A percentile compares a stretch with the other conserved stretches of the same genome.
Evolutionary conservation across 2,888 invertebrate genomes (phyloP).

Genomic region (Scaptomyza caliginosa): DNA sequence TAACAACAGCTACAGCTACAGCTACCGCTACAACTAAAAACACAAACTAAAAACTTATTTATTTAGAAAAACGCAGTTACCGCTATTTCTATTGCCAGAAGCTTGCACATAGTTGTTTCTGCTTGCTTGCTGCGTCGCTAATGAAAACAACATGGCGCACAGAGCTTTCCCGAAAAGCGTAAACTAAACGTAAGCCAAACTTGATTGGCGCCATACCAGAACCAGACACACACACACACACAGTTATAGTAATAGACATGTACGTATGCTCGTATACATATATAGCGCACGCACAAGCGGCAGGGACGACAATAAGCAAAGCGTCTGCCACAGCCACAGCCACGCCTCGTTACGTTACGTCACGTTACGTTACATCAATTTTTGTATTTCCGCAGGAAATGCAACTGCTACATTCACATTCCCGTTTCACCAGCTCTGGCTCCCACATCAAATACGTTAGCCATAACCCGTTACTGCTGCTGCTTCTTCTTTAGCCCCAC

Average conservation of each 20-base stretch:
- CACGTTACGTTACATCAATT: slow-evolving; percentile 79
- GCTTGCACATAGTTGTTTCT: slow-evolving; percentile 35
- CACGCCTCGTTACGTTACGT: slow-evolving; percentile 75
- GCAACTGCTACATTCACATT: slow-evolving; percentile 66
- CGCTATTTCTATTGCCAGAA: slow-evolving; percentile 40
- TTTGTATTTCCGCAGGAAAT: slow-evolving; percentile 78
- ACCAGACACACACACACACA: slow-evolving; percentile 13
- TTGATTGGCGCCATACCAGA: slow-evolving; percentile 69
- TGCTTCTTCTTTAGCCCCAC: slow-evolving; percentile 41
- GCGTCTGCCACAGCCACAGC: slow-evolving; percentile 48
- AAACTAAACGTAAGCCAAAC: slow-evolving; percentile 77
- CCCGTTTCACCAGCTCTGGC: slow-evolving; percentile 13
- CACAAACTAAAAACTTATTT: slow-evolving; percentile 63
- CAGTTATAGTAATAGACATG: not conserved
- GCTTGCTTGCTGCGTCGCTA: slow-evolving; percentile 43
- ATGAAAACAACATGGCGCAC: slow-evolving; percentile 74
- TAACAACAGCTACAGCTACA: slow-evolving; percentile 27
- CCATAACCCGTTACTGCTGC: slow-evolving; percentile 61
- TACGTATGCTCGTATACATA: slow-evolving; percentile 12
- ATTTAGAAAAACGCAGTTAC: slow-evolving; percentile 66
- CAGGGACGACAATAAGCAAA: slow-evolving; percentile 46
- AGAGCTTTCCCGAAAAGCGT: slow-evolving; percentile 58
- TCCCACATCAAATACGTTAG: slow-evolving; percentile 37
- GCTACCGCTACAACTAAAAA: slow-evolving; percentile 27
- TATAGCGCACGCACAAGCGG: slow-evolving; percentile 17